A percentile compares a stretch with the other conserved stretches of the same genome.
phyloP scores from a whole-genome alignment of 2,797 vertebrate genomes.

The Hapalemur alaotrensis region DNA sequence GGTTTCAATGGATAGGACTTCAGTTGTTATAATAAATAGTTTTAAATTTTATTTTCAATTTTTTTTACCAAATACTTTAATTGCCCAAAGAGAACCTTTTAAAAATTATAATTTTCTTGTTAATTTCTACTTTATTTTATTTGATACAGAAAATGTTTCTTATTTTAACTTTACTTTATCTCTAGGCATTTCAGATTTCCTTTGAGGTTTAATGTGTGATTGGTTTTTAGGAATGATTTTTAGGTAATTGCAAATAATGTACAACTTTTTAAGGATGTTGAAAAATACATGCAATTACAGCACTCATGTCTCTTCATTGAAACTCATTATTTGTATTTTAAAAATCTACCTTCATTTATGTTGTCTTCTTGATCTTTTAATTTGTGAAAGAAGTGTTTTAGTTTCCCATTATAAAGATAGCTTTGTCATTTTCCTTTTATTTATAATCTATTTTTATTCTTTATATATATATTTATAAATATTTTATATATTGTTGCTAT shows the following conservation, averaged over 20 bases:
- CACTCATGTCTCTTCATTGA: background rate
- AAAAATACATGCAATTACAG: too few species aligned
- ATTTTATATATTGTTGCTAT: background rate
- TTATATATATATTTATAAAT: background rate
- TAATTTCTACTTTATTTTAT: background rate
- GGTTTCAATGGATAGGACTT: background rate
- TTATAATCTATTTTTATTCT: background rate
- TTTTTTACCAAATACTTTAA: background rate
- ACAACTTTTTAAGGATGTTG: background rate
- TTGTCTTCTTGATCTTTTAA: background rate
- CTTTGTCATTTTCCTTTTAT: background rate
- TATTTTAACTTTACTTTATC: background rate
- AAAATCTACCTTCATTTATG: background rate
- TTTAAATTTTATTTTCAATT: background rate
- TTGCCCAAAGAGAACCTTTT: background rate
- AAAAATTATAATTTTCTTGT: background rate
- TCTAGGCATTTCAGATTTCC: constrained; percentile 15
- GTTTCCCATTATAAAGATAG: background rate
- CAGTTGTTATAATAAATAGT: background rate
- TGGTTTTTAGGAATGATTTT: background rate
- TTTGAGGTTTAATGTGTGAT: background rate
- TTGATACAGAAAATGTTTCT: background rate
- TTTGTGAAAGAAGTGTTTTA: background rate
- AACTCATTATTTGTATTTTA: background rate
- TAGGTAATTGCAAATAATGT: background rate